Evolutionary conservation across 2,888 invertebrate species (phyloP).

Genomic region (Spisula solida): DNA sequence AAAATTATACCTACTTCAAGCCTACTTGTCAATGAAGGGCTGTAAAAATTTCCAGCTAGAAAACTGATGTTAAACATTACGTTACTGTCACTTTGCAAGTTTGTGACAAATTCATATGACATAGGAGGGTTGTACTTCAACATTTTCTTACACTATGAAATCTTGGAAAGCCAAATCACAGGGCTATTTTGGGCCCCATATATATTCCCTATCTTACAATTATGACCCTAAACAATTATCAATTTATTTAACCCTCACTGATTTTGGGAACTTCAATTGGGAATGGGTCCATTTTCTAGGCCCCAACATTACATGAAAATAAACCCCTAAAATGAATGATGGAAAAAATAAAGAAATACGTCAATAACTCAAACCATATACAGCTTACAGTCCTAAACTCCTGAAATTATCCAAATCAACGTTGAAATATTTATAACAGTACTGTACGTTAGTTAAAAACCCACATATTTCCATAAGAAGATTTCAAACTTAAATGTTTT

Average conservation of each 20-base stretch:
- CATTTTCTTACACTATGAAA: neutral
- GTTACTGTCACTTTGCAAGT: neutral
- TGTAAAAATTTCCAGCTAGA: neutral
- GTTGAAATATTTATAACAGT: neutral
- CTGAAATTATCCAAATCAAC: neutral
- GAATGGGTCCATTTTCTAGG: too few species aligned
- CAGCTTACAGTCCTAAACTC: neutral
- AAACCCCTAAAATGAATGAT: neutral
- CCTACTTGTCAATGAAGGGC: conserved; percentile 1
- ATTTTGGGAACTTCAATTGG: too few species aligned
- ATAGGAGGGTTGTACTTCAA: neutral
- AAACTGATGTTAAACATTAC: neutral
- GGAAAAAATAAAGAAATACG: neutral
- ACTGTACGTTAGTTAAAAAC: neutral
- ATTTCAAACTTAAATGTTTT: neutral
- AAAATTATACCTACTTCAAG: neutral
- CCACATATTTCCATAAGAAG: neutral
- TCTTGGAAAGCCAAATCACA: too few species aligned
- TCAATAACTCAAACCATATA: too few species aligned
- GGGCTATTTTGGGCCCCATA: too few species aligned
- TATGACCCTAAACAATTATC: too few species aligned
- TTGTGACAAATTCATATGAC: neutral
- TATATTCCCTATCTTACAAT: too few species aligned
- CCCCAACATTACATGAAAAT: too few species aligned
- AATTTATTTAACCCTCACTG: too few species aligned